These are phyloP conservation scores for Malurus splendens DNA, from an alignment of 2,797 vertebrate genomes.

Conservation along the genomic window DNA sequence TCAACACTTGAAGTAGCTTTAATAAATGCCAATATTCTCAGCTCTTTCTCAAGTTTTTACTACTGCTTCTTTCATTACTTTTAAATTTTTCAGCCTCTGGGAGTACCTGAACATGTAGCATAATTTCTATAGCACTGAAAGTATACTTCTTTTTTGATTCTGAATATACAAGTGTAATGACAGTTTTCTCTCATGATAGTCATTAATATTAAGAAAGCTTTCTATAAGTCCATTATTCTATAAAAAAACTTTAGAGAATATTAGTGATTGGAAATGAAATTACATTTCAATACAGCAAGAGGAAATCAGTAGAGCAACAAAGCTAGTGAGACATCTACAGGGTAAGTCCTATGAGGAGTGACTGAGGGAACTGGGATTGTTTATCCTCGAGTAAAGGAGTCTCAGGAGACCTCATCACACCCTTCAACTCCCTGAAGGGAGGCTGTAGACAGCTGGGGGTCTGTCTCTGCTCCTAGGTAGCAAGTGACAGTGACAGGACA, in stretches of 20 bases:
- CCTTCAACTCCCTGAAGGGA: not conserved
- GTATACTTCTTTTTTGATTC: not conserved
- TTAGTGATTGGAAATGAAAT: not conserved
- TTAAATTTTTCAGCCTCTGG: not conserved
- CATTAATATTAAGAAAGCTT: not conserved
- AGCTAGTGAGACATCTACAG: not conserved
- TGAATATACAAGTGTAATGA: not conserved
- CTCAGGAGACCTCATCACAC: fast-evolving
- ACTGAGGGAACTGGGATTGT: not conserved
- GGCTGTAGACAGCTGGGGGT: not conserved
- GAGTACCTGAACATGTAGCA: not conserved
- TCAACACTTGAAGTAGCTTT: not conserved
- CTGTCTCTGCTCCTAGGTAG: not conserved
- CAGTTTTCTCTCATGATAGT: not conserved
- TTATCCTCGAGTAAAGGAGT: not conserved
- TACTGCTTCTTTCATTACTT: not conserved
- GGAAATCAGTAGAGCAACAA: not conserved
- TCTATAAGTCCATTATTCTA: not conserved
- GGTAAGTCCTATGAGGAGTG: not conserved
- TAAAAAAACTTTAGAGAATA: not conserved
- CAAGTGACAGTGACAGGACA: not conserved
- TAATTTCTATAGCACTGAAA: not conserved
- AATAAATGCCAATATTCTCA: not conserved
- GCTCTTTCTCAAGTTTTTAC: not conserved
- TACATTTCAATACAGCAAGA: not conserved